Base-by-base conservation (phyloP, 2,113 vertebrate genomes). In the Solea solea region DNA sequence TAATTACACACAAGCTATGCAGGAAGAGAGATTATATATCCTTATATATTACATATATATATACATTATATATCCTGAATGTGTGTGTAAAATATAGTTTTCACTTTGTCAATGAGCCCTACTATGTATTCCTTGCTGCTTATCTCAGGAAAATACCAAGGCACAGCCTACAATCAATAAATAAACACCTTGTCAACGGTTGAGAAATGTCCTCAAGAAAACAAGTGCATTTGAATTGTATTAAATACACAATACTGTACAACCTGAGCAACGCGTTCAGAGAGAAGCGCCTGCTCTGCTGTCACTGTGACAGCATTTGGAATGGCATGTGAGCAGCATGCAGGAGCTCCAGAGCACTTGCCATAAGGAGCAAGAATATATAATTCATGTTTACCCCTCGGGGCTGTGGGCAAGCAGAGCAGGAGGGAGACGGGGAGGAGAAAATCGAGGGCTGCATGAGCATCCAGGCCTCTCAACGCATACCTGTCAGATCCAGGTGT, bases 321-420 rank as follows among this genome's bases (percentile, higher is more conserved):
- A 72, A 5, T 41, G 44, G 68, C 75, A 72, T 67, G 82, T 80
- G 62, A 67, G 74, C 67, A 65, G 76, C 68, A 58, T 79, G 77
- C 65, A 84, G 58, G 63, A 60, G 54, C 49, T 85, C 68, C 72
- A 57, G n/a, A 70, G 68, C 81, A 58, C 71, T 81, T 69, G 64
- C 83, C 72, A 85, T 51, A 74, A 78, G 77, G 78, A 79, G 70
- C 52, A 64, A 64, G 64, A 65, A 86, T 92, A 81, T 69, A 92
- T 89, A 85, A 89, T 90, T 92, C 79, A 89, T 89, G 82, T 78
- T 85, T 69, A 88, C 77, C 82, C 89, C 76, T 60, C 34, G 3
- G 74, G 86, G 79, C 63, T 85, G 28, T 70, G 73, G 82, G 80
- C 77, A 63, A 65, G 82, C 69, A 27, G 67, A 76, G 65, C 54